Percentiles rank a stretch among this genome's conserved stretches.
Conservation (phyloP, 2,797 vertebrate species). For the Microctenopoma steveboyesi region DNA sequence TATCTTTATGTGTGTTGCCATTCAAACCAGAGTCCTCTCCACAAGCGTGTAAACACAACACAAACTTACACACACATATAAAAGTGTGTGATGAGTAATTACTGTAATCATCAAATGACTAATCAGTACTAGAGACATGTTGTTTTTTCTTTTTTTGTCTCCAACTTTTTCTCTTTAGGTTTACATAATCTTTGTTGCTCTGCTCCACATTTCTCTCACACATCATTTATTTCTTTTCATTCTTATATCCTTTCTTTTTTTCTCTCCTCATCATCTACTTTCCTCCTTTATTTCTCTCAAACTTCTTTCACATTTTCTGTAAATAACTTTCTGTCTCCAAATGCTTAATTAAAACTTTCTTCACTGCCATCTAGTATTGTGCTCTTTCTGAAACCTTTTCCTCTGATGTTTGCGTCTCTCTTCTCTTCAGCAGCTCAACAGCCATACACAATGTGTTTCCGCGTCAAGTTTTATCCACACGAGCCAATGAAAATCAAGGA, state of each 20-base stretch:
- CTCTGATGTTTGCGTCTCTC: conserved; percentile 48
- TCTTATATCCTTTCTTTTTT: background rate
- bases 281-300: background rate
- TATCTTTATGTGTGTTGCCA: background rate
- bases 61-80: conserved; percentile 27
- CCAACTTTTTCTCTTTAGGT: conserved; percentile 46
- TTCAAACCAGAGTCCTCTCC: background rate
- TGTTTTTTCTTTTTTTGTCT: conserved; percentile 41
- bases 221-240: conserved; percentile 10
- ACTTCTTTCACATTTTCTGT: background rate
- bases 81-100: conserved; percentile 34
- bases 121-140: conserved; percentile 49
- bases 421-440: conserved; percentile 91
- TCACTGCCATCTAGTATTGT: background rate
- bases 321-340: background rate
- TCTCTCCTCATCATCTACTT: background rate
- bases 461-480: conserved; percentile 98
- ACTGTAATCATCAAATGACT: conserved; percentile 69
- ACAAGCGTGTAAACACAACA: conserved; percentile 6
- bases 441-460: conserved; percentile 99
- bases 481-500: conserved; percentile 99
- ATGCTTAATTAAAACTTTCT: background rate
- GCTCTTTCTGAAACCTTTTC: background rate
- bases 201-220: conserved; percentile 8
- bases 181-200: conserved; percentile 24